Percentiles rank a stretch among this genome's conserved stretches.
These are phyloP conservation scores for Pelusios castaneus DNA, from an alignment of 2,113 vertebrate genomes.

Conservation along the genomic window DNA sequence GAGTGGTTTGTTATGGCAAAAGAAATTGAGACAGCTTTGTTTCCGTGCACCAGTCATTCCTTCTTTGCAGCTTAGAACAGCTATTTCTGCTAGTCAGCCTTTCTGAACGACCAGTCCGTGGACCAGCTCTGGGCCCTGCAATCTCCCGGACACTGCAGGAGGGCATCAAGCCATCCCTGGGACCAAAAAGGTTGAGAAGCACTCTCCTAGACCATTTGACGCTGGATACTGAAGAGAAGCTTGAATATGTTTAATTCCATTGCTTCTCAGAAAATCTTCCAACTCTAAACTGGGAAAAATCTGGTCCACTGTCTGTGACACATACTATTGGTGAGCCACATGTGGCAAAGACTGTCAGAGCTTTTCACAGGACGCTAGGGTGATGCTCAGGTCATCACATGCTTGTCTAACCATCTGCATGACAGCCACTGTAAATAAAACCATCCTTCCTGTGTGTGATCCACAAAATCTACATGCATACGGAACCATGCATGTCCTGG, in stretches of 20 bases:
- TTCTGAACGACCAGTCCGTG: background rate
- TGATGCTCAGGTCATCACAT: background rate
- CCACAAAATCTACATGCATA: background rate
- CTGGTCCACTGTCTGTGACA: background rate
- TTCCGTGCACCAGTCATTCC: background rate
- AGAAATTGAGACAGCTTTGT: background rate
- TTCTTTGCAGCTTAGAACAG: background rate
- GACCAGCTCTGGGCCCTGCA: too few relatives aligned
- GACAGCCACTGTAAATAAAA: background rate
- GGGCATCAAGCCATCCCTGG: background rate
- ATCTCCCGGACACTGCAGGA: background rate
- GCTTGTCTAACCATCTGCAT: background rate
- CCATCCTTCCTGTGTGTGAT: background rate
- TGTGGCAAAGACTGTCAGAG: background rate
- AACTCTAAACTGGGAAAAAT: background rate
- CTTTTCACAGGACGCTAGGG: background rate
- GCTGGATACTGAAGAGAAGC: background rate
- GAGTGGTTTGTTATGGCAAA: background rate
- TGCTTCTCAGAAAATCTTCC: background rate
- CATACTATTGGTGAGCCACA: background rate
- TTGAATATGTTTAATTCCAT: background rate
- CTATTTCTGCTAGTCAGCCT: background rate
- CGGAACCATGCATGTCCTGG: background rate
- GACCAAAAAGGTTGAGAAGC: background rate
- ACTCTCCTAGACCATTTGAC: background rate